Conservation (phyloP, 2,888 invertebrate genomes). For the Subacronicta megacephala region DNA sequence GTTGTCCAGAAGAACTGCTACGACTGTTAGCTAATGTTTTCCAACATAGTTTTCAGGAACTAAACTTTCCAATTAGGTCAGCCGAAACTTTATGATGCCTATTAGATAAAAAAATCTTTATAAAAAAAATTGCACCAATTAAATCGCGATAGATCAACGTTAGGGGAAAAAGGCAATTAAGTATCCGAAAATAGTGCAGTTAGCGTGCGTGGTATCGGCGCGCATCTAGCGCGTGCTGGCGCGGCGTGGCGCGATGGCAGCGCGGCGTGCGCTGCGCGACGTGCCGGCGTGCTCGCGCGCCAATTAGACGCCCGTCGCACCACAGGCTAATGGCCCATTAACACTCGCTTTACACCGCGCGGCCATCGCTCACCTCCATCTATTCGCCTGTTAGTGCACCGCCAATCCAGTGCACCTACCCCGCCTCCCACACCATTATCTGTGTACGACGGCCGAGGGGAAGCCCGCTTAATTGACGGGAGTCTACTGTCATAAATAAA, state of each 20-base stretch:
- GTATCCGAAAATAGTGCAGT: conserved; percentile 68
- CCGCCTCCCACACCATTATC: conserved; percentile 48
- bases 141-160: conserved; percentile 35
- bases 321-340: conserved; percentile 84
- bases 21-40: conserved; percentile 51
- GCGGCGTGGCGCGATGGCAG: conserved; percentile 42
- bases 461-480: conserved; percentile 62
- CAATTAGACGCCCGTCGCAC: conserved; percentile 78
- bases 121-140: conserved; percentile 10
- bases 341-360: conserved; percentile 80
- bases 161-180: conserved; percentile 59
- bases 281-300: conserved; percentile 70
- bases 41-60: conserved; percentile 20
- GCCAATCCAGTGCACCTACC: conserved; percentile 53
- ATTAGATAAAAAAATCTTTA: neutral
- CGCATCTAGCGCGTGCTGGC: conserved; percentile 70
- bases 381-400: conserved; percentile 63
- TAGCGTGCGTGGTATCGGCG: conserved; percentile 79
- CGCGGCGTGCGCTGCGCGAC: conserved; percentile 60
- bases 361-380: conserved; percentile 77
- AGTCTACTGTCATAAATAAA: conserved; percentile 62
- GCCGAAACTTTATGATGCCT: neutral
- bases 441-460: conserved; percentile 53
- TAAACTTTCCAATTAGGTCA: conserved; percentile 3
- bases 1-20: conserved; percentile 60